phyloP scores from a whole-genome alignment of 2,888 invertebrate genomes.

The Priocnemis perturbator region DNA sequence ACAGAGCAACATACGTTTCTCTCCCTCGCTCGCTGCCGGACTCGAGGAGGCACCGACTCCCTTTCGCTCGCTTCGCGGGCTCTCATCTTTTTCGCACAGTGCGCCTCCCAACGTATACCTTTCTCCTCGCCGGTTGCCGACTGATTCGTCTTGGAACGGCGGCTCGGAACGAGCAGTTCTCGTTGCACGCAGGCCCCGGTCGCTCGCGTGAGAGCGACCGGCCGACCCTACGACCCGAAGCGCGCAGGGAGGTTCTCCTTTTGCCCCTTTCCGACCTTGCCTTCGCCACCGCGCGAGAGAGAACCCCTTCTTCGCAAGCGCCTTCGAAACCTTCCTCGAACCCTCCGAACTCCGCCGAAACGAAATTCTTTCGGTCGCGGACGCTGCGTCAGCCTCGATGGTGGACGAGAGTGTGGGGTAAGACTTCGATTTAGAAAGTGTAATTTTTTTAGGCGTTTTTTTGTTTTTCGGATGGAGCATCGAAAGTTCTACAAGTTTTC shows the following conservation, averaged over 20 bases:
- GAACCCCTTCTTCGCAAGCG: too few species aligned
- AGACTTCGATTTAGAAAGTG: too few species aligned
- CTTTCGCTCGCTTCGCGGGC: slow-evolving; percentile 17
- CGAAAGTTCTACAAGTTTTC: too few species aligned
- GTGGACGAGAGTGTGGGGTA: too few species aligned
- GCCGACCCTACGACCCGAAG: slow-evolving; percentile 69
- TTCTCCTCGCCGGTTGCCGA: slow-evolving; percentile 49
- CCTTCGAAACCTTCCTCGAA: too few species aligned
- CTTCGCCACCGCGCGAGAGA: slow-evolving; percentile 17
- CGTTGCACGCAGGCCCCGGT: slow-evolving; percentile 52
- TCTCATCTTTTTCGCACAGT: slow-evolving; percentile 21
- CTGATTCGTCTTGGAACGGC: slow-evolving; percentile 56
- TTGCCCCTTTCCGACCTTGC: slow-evolving; percentile 53
- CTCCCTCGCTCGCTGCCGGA: slow-evolving; percentile 37
- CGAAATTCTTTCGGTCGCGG: too few species aligned
- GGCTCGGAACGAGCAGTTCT: slow-evolving; percentile 35
- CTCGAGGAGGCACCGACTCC: slow-evolving; percentile 7
- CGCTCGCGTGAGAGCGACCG: slow-evolving; percentile 64
- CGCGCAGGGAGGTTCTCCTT: slow-evolving; percentile 59
- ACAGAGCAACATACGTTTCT: slow-evolving; percentile 68
- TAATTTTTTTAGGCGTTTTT: too few species aligned
- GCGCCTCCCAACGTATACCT: slow-evolving; percentile 10
- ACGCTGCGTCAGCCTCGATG: too few species aligned
- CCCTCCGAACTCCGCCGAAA: too few species aligned
- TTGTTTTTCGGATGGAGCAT: too few species aligned